Evolutionary conservation across 2,113 vertebrate genomes (phyloP).

Genomic region (Ascaphus truei): DNA sequence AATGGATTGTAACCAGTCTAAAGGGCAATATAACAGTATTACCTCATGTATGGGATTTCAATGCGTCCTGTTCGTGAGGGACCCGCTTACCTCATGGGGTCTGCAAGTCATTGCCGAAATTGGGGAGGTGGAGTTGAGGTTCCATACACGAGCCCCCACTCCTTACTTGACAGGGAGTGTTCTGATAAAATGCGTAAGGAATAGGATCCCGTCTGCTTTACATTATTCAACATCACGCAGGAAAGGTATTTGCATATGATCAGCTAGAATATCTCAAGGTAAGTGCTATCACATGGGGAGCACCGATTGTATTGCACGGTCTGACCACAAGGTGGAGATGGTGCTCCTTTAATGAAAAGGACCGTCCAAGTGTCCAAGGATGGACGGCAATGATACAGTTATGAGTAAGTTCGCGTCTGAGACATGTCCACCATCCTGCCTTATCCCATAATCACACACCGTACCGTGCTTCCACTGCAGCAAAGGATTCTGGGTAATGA

Average conservation of each 20-base stretch:
- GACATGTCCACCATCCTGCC: too few species aligned
- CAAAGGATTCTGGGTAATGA: too few species aligned
- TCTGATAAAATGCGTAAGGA: constrained; percentile 30
- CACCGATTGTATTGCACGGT: not conserved
- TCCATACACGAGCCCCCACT: constrained; percentile 22
- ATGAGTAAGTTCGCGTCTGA: too few species aligned
- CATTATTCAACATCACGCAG: constrained; percentile 18
- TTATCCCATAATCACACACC: too few species aligned
- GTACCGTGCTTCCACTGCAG: too few species aligned
- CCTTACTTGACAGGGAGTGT: constrained; percentile 25
- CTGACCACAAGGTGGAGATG: not conserved
- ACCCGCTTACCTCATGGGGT: constrained; percentile 30
- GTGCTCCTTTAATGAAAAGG: not conserved
- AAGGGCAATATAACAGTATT: constrained; percentile 1
- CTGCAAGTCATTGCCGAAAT: constrained; percentile 25
- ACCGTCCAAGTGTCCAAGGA: too few species aligned
- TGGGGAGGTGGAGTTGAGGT: not conserved
- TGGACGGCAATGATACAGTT: too few species aligned
- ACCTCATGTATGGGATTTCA: constrained; percentile 7
- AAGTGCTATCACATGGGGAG: constrained; percentile 26
- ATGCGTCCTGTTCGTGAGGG: constrained; percentile 18
- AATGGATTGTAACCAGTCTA: too few species aligned
- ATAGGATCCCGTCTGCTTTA: constrained; percentile 21
- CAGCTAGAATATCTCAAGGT: constrained; percentile 20
- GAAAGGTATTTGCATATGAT: constrained; percentile 25